Conservation (phyloP, 1,140 invertebrate species). For the Magallana angulata region DNA sequence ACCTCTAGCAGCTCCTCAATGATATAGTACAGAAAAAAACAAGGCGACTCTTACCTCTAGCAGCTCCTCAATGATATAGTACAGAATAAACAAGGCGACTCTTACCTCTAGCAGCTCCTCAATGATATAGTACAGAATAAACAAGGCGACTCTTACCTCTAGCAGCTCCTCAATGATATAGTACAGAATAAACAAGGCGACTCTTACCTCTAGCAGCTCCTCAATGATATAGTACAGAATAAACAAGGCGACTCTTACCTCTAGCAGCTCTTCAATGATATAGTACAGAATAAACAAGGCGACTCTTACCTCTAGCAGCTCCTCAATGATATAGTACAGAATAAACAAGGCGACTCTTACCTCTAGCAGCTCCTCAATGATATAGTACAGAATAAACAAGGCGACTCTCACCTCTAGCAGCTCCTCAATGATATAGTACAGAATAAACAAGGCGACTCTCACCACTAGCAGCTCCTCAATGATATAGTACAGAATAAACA, state of each 20-base stretch:
- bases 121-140: slow-evolving; percentile 84
- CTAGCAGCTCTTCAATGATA: slow-evolving; percentile 83
- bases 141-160: slow-evolving; percentile 78
- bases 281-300: slow-evolving; percentile 84
- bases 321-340: slow-evolving; percentile 85
- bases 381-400: slow-evolving; percentile 85
- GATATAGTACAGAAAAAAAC: slow-evolving; percentile 85
- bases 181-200: slow-evolving; percentile 84
- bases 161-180: slow-evolving; percentile 85
- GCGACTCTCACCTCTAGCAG: slow-evolving; percentile 77
- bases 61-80: slow-evolving; percentile 85
- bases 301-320: slow-evolving; percentile 79
- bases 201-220: slow-evolving; percentile 79
- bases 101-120: slow-evolving; percentile 81
- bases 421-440: slow-evolving; percentile 86
- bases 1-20: slow-evolving; percentile 82
- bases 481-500: slow-evolving; percentile 85
- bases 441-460: slow-evolving; percentile 81
- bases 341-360: slow-evolving; percentile 81
- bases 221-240: slow-evolving; percentile 85
- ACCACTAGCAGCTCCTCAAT: slow-evolving; percentile 82
- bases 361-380: slow-evolving; percentile 83
- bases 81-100: slow-evolving; percentile 83
- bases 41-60: slow-evolving; percentile 77
- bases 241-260: slow-evolving; percentile 80